Evolutionary conservation across 2,113 vertebrate species (phyloP), one percentile per base, ranked within the genome.

Genomic region (Nipponia nippon): DNA sequence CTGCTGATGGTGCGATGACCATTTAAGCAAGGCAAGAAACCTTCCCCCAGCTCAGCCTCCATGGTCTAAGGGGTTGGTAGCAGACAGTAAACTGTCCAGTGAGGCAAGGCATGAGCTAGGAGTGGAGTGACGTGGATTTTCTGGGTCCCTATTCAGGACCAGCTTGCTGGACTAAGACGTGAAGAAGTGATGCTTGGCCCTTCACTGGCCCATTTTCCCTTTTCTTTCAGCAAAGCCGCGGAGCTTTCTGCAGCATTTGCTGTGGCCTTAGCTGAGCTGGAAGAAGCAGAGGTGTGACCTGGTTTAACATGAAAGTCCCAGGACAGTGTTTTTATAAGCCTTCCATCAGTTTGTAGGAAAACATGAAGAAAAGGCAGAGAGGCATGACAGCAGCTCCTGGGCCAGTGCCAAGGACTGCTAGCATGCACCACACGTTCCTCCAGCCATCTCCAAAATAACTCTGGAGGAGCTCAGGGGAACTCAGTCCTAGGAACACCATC

Each of bases 171-270:
- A 76, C 21, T 21, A 40, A 42, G 62, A 38, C 1, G 1, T 1
- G 7, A 25, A 18, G 44, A 44, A 22, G 59, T n/a, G 17, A n/a
- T 0, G 0, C 34, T 30, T 47, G 36, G 44, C 21, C 59, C 30
- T 21, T 38, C 50, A 22, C 6, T 0, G 3, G 4, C n/a, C n/a
- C 4, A 0, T 32, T 73, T 46, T 84, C n/a, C n/a, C 22, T 34
- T 71, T 61, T 72, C 47, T 36, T 42, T 55, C 53, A 53, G 46
- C 59, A 59, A 79, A 84, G 15, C 46, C 0, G 1, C 23, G 34
- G 44, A 65, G 66, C 12, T 56, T 86, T 58, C 77, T 62, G 17
- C 70, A 78, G 50, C 7, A 0, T 46, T 78, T 69, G 38, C 29
- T 30, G 58, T 25, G 34, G 40, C 63, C 30, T 22, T n/a, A 44